Evolutionary conservation across 2,797 vertebrate species (phyloP), one percentile per base, ranked within the genome.

Genomic region (Pipistrellus pygmaeus): DNA sequence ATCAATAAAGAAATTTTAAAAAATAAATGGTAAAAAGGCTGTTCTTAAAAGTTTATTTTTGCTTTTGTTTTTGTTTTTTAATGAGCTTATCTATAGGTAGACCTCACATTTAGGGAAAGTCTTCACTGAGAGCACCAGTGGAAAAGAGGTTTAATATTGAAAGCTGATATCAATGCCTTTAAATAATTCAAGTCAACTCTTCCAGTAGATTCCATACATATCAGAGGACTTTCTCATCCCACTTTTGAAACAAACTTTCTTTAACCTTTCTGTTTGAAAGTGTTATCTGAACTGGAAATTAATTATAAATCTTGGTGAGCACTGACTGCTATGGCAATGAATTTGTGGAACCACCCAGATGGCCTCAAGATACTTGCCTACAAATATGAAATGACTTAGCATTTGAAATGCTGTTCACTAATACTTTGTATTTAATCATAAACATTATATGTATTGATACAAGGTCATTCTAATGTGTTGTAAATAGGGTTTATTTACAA

Each of bases 361-460:
- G 20, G 89, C 35, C 5, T 35, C 23, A 21, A 89, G 71, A 85
- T 8, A 81, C 94, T 91, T 69, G 75, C 6, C 41, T 46, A 2
- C 41, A 53, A 84, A 80, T 38, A 35, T 72, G 5, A 76, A 94
- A 20, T 94, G 53, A 87, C 23, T 93, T 30, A 90, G 6, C 38
- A 76, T 57, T 75, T 92, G 88, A 95, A 44, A 44, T 44, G 44
- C 44, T 44, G 44, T 44, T 44, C 44, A 44, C 8, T 9, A 96
- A 91, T 80, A n/a, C 41, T 89, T 25, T 82, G 6, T 96, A 93
- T 96, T 97, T 94, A 85, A 75, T 94, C 57, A 35, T 95, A 95
- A 97, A 94, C 41, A 78, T 44, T 85, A 83, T 20, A 85, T 77
- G 53, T 96, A 95, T 95, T 96, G 95, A 96, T 80, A 95, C 55